Conservation (phyloP, 1,140 invertebrate species). For the Cydia fagiglandana region DNA sequence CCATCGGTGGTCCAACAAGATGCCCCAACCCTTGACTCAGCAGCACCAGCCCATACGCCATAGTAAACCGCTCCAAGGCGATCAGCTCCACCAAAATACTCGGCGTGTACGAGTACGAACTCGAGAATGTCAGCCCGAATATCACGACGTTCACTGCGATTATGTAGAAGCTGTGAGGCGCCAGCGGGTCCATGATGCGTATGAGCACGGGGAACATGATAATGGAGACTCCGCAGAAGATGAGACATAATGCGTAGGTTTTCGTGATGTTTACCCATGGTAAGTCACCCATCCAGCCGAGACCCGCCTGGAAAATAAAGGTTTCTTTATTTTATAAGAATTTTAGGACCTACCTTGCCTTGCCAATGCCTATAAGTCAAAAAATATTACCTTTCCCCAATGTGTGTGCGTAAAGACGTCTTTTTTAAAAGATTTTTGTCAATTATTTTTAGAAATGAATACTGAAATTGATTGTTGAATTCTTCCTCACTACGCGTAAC, state of each 20-base stretch:
- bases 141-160: conserved; percentile 81
- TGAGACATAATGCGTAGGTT: conserved; percentile 88
- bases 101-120: conserved; percentile 92
- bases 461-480: too few species aligned
- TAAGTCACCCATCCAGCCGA: conserved; percentile 94
- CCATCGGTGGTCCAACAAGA: conserved; percentile 82
- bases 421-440: background rate
- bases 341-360: too few species aligned
- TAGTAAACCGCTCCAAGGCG: conserved; percentile 88
- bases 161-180: conserved; percentile 81
- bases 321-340: background rate
- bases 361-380: too few species aligned
- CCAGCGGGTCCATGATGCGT: conserved; percentile 56
- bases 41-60: conserved; percentile 93
- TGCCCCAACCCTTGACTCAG: conserved; percentile 90
- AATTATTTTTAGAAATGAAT: background rate
- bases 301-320: conserved; percentile 82
- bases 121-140: conserved; percentile 92
- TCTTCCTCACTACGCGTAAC: too few species aligned
- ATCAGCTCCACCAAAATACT: conserved; percentile 91
- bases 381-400: too few species aligned
- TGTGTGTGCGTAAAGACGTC: too few species aligned
- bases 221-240: conserved; percentile 86
- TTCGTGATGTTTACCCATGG: conserved; percentile 91
- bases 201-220: conserved; percentile 84